phyloP scores from a whole-genome alignment of 2,113 vertebrate species.

The Lagopus leucura region DNA sequence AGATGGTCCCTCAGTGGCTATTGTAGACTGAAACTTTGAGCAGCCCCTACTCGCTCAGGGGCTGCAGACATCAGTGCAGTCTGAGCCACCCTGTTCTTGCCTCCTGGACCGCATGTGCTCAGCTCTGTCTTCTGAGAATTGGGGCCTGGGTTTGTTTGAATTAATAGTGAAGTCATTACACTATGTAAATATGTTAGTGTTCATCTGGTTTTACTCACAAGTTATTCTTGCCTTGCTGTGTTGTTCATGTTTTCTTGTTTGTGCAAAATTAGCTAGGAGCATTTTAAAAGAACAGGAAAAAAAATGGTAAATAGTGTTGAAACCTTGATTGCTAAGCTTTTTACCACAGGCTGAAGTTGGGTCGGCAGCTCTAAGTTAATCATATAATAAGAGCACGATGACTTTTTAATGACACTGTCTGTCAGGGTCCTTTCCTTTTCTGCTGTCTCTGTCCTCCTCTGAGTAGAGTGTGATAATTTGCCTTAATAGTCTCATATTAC shows the following conservation, averaged over 20 bases:
- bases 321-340: constrained; percentile 36
- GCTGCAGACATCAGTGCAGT: constrained; percentile 9
- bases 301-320: constrained; percentile 45
- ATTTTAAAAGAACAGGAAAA: background rate
- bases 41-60: background rate
- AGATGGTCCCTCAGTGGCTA: background rate
- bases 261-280: constrained; percentile 54
- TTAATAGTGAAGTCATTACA: constrained; percentile 66
- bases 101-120: constrained; percentile 51
- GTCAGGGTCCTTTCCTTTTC: constrained; percentile 1
- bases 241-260: constrained; percentile 56
- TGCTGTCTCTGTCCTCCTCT: constrained; percentile 11
- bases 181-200: constrained; percentile 52
- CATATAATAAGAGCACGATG: background rate
- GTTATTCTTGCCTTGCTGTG: constrained; percentile 61
- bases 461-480: constrained; percentile 39
- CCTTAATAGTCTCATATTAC: background rate
- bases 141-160: constrained; percentile 57
- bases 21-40: constrained; percentile 10
- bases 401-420: background rate
- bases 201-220: constrained; percentile 70
- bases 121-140: constrained; percentile 30
- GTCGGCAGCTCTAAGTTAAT: background rate
- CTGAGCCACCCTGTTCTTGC: constrained; percentile 53
- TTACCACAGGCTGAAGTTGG: constrained; percentile 17